Percentiles rank a stretch among this genome's conserved stretches.
These are phyloP conservation scores for Poeciliopsis prolifica DNA, from an alignment of 2,113 vertebrate species.

Conservation along the genomic window DNA sequence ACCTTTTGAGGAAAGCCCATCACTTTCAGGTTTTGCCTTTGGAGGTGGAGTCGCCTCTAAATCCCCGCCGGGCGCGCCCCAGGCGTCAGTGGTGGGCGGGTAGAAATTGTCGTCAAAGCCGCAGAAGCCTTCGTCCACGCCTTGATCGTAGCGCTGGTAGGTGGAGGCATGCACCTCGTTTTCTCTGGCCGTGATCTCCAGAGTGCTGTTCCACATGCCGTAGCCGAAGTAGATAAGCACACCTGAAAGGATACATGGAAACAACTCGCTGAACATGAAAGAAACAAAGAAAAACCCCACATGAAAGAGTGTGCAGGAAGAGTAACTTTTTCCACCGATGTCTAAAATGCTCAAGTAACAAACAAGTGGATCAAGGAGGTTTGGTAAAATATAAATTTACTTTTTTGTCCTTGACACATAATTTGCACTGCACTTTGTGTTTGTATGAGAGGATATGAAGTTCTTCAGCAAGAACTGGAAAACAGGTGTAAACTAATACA, in stretches of 20 bases:
- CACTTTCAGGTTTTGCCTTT: conserved; percentile 50
- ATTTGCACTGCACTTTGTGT: too few species aligned
- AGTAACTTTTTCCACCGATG: neutral
- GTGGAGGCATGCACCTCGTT: conserved; percentile 95
- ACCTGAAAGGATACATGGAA: conserved; percentile 74
- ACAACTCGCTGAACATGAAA: rapidly evolving
- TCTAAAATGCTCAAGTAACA: neutral
- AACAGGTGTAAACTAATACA: too few species aligned
- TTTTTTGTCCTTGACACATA: too few species aligned
- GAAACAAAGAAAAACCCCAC: neutral
- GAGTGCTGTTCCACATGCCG: conserved; percentile 96
- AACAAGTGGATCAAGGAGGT: too few species aligned
- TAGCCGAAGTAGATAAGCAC: conserved; percentile 98
- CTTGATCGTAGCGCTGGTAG: conserved; percentile 94
- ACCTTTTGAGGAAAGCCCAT: conserved; percentile 41
- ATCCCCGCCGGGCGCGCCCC: conserved; percentile 40
- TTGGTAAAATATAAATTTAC: too few species aligned
- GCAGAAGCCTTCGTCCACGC: conserved; percentile 90
- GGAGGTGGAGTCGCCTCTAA: conserved; percentile 45
- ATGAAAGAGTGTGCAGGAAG: neutral
- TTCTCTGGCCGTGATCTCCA: conserved; percentile 93
- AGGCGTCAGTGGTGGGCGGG: conserved; percentile 65
- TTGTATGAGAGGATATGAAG: too few species aligned
- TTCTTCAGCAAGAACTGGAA: too few species aligned
- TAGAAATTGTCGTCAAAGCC: conserved; percentile 87